Evolutionary conservation across 2,113 vertebrate genomes (phyloP).

Genomic region (Passer montanus): DNA sequence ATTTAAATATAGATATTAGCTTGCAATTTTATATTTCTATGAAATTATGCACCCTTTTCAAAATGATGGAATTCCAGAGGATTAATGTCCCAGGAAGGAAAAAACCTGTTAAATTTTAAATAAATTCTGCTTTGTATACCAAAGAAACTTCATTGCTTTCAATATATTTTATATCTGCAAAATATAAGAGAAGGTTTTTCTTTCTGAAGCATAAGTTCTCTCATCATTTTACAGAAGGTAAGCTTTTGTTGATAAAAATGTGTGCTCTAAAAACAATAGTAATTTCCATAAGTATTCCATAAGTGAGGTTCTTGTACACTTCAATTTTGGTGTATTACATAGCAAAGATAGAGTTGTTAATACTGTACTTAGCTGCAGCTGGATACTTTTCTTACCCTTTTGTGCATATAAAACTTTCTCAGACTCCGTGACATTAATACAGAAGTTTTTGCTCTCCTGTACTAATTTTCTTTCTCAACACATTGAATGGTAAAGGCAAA

Average conservation of each 20-base stretch:
- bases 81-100: not conserved
- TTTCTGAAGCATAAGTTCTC: not conserved
- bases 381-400: not conserved
- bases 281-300: not conserved
- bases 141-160: not conserved
- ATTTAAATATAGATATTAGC: not conserved
- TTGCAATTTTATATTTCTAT: not conserved
- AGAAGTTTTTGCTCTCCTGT: not conserved
- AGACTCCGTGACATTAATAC: not conserved
- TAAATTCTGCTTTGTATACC: not conserved
- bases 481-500: not conserved
- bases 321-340: not conserved
- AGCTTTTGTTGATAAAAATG: not conserved
- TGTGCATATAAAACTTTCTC: not conserved
- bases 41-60: not conserved
- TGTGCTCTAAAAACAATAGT: not conserved
- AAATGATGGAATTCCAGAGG: not conserved
- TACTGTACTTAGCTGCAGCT: not conserved
- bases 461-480: not conserved
- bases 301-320: not conserved
- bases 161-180: not conserved
- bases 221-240: not conserved
- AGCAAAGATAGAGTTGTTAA: not conserved
- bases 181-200: not conserved
- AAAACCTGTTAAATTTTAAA: not conserved